phyloP scores from a whole-genome alignment of 2,888 invertebrate species.

The Smittia sp. region DNA sequence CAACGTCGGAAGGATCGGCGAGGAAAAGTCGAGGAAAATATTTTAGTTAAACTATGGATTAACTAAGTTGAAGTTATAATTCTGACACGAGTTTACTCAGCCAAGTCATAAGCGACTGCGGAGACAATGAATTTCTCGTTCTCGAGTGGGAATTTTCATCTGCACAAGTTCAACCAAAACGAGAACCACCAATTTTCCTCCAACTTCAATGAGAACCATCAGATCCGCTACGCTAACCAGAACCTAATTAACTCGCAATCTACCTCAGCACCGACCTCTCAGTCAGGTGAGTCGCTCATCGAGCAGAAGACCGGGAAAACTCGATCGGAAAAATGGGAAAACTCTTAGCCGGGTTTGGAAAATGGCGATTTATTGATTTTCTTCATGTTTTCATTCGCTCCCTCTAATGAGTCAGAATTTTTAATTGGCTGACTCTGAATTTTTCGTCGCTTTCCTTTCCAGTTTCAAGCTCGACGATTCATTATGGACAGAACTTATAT shows the following conservation, averaged over 20 bases:
- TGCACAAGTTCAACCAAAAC: constrained; percentile 33
- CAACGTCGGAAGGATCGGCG: constrained; percentile 28
- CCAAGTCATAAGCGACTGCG: neutral
- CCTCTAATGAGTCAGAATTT: constrained; percentile 34
- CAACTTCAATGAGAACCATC: constrained; percentile 32
- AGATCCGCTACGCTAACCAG: constrained; percentile 29
- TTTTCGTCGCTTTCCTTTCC: constrained; percentile 40
- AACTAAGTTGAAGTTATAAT: neutral
- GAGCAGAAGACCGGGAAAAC: neutral
- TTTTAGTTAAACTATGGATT: constrained; percentile 10
- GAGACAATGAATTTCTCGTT: constrained; percentile 35
- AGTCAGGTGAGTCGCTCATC: constrained; percentile 13
- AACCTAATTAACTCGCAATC: constrained; percentile 31
- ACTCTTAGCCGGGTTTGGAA: constrained; percentile 32
- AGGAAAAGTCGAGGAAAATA: constrained; percentile 13
- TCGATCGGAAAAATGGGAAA: constrained; percentile 20
- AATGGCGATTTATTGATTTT: constrained; percentile 39
- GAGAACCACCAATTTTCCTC: constrained; percentile 35
- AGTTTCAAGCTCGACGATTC: constrained; percentile 53
- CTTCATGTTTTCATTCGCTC: constrained; percentile 3
- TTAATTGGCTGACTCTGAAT: constrained; percentile 3
- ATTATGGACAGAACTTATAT: constrained; percentile 55
- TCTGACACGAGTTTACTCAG: neutral
- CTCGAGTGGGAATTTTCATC: constrained; percentile 36
- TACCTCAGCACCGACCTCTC: constrained; percentile 32